Evolutionary conservation across 2,888 invertebrate genomes (phyloP).

Genomic region (Crocallis elinguaria): DNA sequence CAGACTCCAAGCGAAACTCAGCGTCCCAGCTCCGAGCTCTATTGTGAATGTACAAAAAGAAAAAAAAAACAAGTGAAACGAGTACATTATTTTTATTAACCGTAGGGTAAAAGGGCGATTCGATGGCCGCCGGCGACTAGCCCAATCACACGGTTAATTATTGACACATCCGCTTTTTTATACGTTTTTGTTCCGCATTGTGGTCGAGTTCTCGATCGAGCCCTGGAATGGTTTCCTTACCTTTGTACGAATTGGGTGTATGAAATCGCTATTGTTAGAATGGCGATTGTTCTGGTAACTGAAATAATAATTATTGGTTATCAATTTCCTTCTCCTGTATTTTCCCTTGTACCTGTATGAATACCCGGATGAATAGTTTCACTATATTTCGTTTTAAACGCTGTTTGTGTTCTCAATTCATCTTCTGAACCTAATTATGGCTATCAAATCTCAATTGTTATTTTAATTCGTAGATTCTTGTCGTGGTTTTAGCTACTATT

Average conservation of each 20-base stretch:
- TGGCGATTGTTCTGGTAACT: constrained; percentile 14
- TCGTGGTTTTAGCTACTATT: no score
- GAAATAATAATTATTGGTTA: constrained; percentile 30
- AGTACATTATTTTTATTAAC: constrained; percentile 57
- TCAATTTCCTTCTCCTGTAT: constrained; percentile 15
- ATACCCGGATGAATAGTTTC: not conserved
- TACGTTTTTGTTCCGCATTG: constrained; percentile 23
- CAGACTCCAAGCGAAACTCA: constrained; percentile 51
- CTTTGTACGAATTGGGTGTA: constrained; percentile 11
- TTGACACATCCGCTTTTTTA: constrained; percentile 82
- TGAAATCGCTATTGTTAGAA: constrained; percentile 12
- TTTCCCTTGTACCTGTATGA: constrained; percentile 6
- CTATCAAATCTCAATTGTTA: no score
- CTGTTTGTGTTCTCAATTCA: not conserved
- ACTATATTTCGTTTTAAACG: not conserved
- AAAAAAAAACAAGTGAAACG: constrained; percentile 19
- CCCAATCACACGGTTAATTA: constrained; percentile 79
- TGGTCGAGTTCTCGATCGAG: constrained; percentile 11
- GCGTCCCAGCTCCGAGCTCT: constrained; percentile 15
- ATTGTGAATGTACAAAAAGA: constrained; percentile 20
- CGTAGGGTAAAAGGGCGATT: constrained; percentile 43
- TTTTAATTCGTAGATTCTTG: no score
- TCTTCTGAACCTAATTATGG: not conserved
- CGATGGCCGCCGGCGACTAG: constrained; percentile 74
- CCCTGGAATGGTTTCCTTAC: constrained; percentile 15